Evolutionary conservation across 1,140 invertebrate species (phyloP), one percentile per base, ranked within the genome.

Genomic region (Calliphora vicina): DNA sequence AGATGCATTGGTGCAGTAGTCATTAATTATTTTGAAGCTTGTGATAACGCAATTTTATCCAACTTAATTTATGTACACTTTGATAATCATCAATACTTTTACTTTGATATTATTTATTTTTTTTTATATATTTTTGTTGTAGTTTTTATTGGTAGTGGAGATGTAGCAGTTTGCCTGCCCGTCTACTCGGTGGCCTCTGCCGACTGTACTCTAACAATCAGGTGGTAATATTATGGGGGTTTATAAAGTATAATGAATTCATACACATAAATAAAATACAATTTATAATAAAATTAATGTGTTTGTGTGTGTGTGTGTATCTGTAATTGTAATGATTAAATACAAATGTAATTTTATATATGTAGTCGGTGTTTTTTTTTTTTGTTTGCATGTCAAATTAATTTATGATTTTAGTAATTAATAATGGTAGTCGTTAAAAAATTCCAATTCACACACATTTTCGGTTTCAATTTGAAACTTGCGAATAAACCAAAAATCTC

Each of bases 31-130:
- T 76, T 42, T 9, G 8, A 20, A 20, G 20, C 29, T 42, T 42
- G 27, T 76, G 73, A 76, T 76, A 76, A 76, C 73, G 29, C 73
- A 76, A 76, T 76, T 76, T 76, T 76, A 76, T 76, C 73, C 73
- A 76, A 76, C 73, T 43, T 76, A 76, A 76, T 76, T 76, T 76
- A 76, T 76, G 73, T 17, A 76, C 73, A 76, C 73, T 35, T 76
- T 76, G 73, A 76, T 76, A 76, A 76, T 20, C 29, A 76, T 76
- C 73, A 76, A 76, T 76, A 76, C 27, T 76, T 76, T 76, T 20
- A 20, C 29, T 42, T 76, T 35, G 35, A 76, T 76, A 43, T 76
- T 25, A 50, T 13, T 50, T 50, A 50, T 50, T 50, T 50, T 50
- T 50, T 17, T 50, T 17, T 45, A 45, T 35, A 35, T 35, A 10